Evolutionary conservation across 2,113 vertebrate species (phyloP).

Genomic region (Arizona elegans): DNA sequence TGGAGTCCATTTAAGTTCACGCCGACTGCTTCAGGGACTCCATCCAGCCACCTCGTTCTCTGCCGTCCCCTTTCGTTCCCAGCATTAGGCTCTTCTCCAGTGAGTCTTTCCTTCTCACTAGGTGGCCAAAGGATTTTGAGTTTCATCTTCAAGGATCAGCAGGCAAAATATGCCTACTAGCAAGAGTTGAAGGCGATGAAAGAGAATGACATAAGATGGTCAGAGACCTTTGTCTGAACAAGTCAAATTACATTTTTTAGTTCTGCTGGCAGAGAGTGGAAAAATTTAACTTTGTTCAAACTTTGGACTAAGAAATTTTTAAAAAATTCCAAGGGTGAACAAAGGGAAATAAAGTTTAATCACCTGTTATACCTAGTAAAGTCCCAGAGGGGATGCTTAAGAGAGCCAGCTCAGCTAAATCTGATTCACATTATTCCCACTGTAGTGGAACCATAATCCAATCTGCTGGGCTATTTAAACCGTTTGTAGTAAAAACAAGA

Average conservation of each 20-base stretch:
- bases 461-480: neutral
- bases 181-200: neutral
- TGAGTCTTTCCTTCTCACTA: too few species aligned
- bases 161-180: neutral
- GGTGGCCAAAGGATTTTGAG: too few species aligned
- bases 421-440: neutral
- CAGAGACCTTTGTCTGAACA: neutral
- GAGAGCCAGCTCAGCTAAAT: neutral
- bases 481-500: neutral
- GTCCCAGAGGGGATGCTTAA: neutral
- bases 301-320: neutral
- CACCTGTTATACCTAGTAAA: neutral
- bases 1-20: too few species aligned
- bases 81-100: too few species aligned
- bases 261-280: neutral
- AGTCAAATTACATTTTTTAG: neutral
- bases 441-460: neutral
- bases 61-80: too few species aligned
- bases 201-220: neutral
- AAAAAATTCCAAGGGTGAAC: neutral
- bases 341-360: neutral
- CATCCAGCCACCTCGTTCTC: too few species aligned
- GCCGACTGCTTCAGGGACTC: too few species aligned
- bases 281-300: neutral
- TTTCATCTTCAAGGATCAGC: too few species aligned